phyloP scores from a whole-genome alignment of 2,888 invertebrate genomes.

The Sesia apiformis region DNA sequence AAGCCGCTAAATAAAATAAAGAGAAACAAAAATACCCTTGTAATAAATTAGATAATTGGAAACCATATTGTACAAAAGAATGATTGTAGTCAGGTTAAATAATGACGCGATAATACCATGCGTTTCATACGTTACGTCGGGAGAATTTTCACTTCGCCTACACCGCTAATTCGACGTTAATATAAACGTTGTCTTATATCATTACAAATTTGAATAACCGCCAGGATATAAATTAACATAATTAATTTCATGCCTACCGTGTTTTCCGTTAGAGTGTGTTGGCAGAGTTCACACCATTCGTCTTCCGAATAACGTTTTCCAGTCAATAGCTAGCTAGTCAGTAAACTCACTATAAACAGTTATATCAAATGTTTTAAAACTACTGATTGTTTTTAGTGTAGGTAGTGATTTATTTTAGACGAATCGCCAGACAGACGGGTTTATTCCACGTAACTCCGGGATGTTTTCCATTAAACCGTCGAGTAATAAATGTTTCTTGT shows the following conservation, averaged over 20 bases:
- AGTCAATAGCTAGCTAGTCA: neutral
- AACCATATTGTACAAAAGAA: too few relatives aligned
- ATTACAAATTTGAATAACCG: slow-evolving; percentile 1
- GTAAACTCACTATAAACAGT: neutral
- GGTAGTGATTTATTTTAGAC: neutral
- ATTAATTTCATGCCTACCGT: slow-evolving; percentile 1
- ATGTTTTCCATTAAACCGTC: neutral
- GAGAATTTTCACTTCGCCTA: neutral
- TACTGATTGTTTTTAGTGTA: neutral
- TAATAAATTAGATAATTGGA: too few relatives aligned
- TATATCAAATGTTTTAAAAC: neutral
- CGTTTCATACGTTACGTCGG: too few relatives aligned
- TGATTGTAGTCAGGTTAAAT: too few relatives aligned
- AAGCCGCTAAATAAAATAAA: too few relatives aligned
- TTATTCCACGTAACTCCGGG: neutral
- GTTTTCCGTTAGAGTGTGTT: neutral
- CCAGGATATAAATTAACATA: slow-evolving; percentile 5
- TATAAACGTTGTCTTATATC: neutral
- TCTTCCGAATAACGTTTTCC: slow-evolving; percentile 2
- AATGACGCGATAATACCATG: too few relatives aligned
- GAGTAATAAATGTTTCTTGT: neutral
- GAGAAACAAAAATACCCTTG: too few relatives aligned
- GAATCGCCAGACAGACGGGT: neutral
- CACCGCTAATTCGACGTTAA: neutral
- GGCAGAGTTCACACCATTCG: slow-evolving; percentile 4